These are phyloP conservation scores for Aphidius colemani DNA, from an alignment of 2,888 invertebrate species.

Conservation along the genomic window DNA sequence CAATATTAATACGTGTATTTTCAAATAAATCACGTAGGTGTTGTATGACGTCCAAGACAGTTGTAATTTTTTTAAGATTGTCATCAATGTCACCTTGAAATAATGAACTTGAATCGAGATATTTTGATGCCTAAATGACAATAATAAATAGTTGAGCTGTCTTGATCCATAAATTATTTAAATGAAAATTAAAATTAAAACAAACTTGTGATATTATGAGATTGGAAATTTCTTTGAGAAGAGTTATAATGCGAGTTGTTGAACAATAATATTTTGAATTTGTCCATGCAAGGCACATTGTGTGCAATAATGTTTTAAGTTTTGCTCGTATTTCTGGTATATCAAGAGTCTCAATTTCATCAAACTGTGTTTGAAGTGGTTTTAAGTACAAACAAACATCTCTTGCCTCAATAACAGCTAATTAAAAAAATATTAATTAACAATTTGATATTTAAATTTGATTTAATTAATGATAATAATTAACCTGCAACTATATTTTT, in stretches of 20 bases:
- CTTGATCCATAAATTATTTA: not conserved
- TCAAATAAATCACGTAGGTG: slow-evolving; percentile 64
- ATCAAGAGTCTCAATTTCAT: slow-evolving; percentile 72
- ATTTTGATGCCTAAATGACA: slow-evolving; percentile 64
- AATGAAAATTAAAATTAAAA: slow-evolving; percentile 12
- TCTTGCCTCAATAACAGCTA: slow-evolving; percentile 79
- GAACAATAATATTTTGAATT: slow-evolving; percentile 78
- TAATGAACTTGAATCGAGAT: slow-evolving; percentile 77
- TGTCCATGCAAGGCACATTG: slow-evolving; percentile 83
- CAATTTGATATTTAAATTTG: slow-evolving; percentile 31
- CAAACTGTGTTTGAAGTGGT: slow-evolving; percentile 73
- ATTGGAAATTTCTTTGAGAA: slow-evolving; percentile 81
- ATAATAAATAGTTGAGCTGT: not conserved
- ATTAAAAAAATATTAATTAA: not conserved
- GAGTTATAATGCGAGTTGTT: slow-evolving; percentile 66
- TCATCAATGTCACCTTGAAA: slow-evolving; percentile 88
- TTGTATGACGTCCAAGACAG: slow-evolving; percentile 62
- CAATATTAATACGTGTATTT: slow-evolving; percentile 64
- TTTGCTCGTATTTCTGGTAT: slow-evolving; percentile 67
- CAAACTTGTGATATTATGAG: slow-evolving; percentile 73
- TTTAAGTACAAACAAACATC: slow-evolving; percentile 81
- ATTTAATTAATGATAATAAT: slow-evolving; percentile 37
- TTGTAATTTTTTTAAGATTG: slow-evolving; percentile 66
- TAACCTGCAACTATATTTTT: slow-evolving; percentile 77
- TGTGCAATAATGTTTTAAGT: slow-evolving; percentile 76